Evolutionary conservation across 2,888 invertebrate genomes (phyloP), one percentile per base, ranked within the genome.

Genomic region (Sinopyrophorus schimmeli): DNA sequence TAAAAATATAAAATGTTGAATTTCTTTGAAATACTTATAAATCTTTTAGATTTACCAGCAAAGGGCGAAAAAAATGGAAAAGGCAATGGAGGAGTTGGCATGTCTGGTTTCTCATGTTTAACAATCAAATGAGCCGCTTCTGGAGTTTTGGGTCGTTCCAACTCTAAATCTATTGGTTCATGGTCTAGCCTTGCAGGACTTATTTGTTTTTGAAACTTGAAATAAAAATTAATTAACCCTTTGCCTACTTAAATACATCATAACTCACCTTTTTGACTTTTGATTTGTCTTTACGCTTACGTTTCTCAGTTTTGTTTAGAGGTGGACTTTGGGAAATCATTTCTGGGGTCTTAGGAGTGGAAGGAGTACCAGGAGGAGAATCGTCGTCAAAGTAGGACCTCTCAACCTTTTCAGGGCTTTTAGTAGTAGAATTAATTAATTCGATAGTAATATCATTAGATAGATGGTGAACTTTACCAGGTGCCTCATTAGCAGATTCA

Each of bases 271-370:
- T 70, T 49, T 67, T 68, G 7, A 67, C 57, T 54, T 74, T 75
- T 5, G 73, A 66, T 55, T 76, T 76, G 50, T 74, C 74, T 65
- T 77, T 79, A 27, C 76, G 74, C 56, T 73, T 76, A 21, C 73
- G 67, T 61, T 75, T 78, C 62, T 82, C 83, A 60, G 82, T 82
- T 61, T 80, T 80, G 70, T 80, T 80, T 3, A 72, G 75, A 65
- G 79, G 77, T 61, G 75, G 77, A 63, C 77, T 77, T 65, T 80
- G 80, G 62, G 80, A 69, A 68, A 79, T 74, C 35, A 79, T 69
- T 63, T 80, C 80, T 0, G 80, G 80, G 7, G 80, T 80, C 68
- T 76, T 78, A 2, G 80, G 79, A 6, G 78, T 77, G 12, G 75
- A 75, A 0, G 79, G 79, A 1, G 77, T 78, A 15, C 76, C 78